Base-by-base conservation (phyloP, 2,888 invertebrate species). In the Hipparchia semele region DNA sequence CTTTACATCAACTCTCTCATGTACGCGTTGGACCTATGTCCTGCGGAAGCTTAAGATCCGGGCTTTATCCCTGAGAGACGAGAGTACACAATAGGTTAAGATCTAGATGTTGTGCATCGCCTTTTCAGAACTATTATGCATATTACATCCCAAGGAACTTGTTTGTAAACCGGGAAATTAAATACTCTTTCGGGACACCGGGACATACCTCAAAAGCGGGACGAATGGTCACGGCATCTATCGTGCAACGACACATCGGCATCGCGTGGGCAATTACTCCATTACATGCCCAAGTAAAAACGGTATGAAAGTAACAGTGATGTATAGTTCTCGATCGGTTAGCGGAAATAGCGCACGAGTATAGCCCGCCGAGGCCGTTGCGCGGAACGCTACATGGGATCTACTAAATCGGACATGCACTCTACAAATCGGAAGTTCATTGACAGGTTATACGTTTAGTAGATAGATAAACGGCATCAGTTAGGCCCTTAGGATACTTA, bases 281-380 rank as follows among this genome's bases (percentile, higher is more conserved):
- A 87, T 81, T 82, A 80, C 77, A 79, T 76, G 79, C 76, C 71
- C 72, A 76, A 73, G 79, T 79, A 87, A 88, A 89, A 87, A 86
- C 81, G 75, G 82, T 79, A 86, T 82, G 89, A 90, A 90, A 90
- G 89, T 85, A 89, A 90, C 81, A 89, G 88, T 87, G 86, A 84
- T 87, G 85, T 80, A 85, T 84, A 77, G 82, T 76, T 80, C 78
- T 75, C 73, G 75, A 68, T 71, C 79, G 78, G 78, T 72, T 82
- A 78, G 82, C 88, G 87, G 87, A 89, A 88, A 84, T 81, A 77
- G 69, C 74, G 69, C 73, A 66, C 71, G 9, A 5, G 64, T 49
- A 49, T 8, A 49, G 62, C 46, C 10, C 33, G 8, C 53, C 81
- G 81, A 84, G 83, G 83, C 80, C 79, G 78, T 73, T 70, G 79